Conservation (phyloP, 2,797 vertebrate genomes). For the Anisognathus igniventris region DNA sequence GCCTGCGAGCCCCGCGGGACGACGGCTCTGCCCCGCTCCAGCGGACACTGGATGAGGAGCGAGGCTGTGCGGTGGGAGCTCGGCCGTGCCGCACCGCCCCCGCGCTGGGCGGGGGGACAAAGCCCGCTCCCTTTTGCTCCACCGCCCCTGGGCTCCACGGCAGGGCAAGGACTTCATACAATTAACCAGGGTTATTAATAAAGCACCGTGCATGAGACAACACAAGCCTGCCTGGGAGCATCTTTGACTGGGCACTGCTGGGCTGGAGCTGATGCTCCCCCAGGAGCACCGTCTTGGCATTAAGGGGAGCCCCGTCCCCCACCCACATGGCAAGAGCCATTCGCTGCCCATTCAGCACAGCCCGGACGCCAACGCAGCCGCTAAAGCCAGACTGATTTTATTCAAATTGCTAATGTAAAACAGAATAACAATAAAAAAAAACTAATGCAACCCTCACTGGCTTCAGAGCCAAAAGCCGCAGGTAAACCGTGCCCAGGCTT, state of each 20-base stretch:
- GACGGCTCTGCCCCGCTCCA: background rate
- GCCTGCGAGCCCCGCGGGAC: background rate
- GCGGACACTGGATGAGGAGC: accelerated
- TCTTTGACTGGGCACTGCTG: background rate
- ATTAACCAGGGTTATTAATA: background rate
- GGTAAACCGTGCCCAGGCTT: background rate
- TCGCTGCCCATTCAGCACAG: background rate
- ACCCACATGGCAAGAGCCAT: background rate
- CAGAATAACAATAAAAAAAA: slow-evolving; percentile 16
- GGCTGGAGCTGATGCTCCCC: background rate
- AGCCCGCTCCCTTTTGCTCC: slow-evolving; percentile 33
- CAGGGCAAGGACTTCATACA: background rate
- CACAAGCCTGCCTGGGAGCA: background rate
- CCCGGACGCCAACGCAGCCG: background rate
- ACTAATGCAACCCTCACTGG: background rate
- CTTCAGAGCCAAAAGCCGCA: background rate
- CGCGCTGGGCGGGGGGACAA: background rate
- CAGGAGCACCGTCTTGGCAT: accelerated
- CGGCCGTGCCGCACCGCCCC: background rate
- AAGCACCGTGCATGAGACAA: background rate
- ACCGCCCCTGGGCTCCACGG: background rate
- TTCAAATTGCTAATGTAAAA: slow-evolving; percentile 45
- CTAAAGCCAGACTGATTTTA: slow-evolving; percentile 53
- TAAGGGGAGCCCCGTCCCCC: background rate
- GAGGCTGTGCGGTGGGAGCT: background rate